These are phyloP conservation scores for Sycophila sp. DNA, from an alignment of 1,140 invertebrate species.

Conservation along the genomic window DNA sequence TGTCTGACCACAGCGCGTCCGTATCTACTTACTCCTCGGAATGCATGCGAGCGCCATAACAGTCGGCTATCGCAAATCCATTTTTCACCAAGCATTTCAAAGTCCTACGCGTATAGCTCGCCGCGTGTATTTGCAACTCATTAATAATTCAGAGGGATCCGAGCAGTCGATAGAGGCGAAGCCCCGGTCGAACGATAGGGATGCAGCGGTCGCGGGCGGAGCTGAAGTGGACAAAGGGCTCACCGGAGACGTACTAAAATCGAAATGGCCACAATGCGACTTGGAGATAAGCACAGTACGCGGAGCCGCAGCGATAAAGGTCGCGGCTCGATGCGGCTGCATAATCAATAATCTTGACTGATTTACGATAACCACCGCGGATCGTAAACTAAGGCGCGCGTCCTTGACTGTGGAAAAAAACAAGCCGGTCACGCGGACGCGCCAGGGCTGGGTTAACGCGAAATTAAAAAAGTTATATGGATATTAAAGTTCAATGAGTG, in stretches of 20 bases:
- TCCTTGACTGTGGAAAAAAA: neutral
- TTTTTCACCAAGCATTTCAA: too few relatives aligned
- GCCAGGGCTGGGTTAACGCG: too few relatives aligned
- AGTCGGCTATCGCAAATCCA: too few relatives aligned
- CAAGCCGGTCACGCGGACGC: too few relatives aligned
- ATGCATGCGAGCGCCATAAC: too few relatives aligned
- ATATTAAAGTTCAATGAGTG: too few relatives aligned
- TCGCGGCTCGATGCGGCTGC: neutral
- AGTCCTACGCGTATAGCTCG: neutral
- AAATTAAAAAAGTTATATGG: too few relatives aligned
- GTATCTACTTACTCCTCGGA: too few relatives aligned
- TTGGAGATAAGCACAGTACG: conserved; percentile 5
- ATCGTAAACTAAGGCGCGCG: conserved; percentile 5
- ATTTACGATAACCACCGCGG: conserved; percentile 29
- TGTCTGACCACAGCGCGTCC: too few relatives aligned
- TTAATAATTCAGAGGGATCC: conserved; percentile 9
- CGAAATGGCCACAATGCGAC: conserved; percentile 16
- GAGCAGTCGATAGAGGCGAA: too few relatives aligned
- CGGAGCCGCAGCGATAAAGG: neutral
- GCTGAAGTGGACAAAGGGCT: neutral
- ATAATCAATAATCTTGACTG: conserved; percentile 34
- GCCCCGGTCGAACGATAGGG: too few relatives aligned
- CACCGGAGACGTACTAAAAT: conserved; percentile 27
- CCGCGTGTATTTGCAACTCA: neutral
- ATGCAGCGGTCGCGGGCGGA: too few relatives aligned